Evolutionary conservation across 2,797 vertebrate species (phyloP).

Genomic region (Centropyge bicolor): DNA sequence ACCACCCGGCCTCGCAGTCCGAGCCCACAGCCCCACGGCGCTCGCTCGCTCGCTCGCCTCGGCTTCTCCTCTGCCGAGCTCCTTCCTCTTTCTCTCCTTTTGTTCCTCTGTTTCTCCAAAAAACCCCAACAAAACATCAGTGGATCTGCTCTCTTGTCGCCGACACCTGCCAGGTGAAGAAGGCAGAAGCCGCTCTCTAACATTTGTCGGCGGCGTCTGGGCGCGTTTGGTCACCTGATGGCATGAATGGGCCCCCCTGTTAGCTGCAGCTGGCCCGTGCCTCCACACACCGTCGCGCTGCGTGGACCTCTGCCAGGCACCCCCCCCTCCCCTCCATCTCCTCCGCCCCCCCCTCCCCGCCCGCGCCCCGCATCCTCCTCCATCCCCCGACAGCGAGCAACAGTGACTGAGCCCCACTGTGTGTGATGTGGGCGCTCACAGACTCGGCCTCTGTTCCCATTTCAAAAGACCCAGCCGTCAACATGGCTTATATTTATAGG

Average conservation of each 20-base stretch:
- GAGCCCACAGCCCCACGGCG: slow-evolving; percentile 49
- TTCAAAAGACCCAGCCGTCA: slow-evolving; percentile 65
- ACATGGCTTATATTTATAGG: slow-evolving; percentile 66
- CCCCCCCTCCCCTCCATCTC: slow-evolving; percentile 58
- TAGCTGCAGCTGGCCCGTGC: slow-evolving; percentile 80
- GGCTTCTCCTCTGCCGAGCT: slow-evolving; percentile 1
- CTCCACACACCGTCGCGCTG: slow-evolving; percentile 53
- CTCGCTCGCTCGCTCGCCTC: no score
- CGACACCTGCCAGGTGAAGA: slow-evolving; percentile 69
- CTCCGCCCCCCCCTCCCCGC: slow-evolving; percentile 27
- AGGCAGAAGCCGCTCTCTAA: slow-evolving; percentile 39
- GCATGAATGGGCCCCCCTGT: slow-evolving; percentile 83
- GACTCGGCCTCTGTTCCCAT: slow-evolving; percentile 68
- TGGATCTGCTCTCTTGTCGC: background rate
- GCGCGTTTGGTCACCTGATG: slow-evolving; percentile 79
- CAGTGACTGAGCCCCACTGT: slow-evolving; percentile 73
- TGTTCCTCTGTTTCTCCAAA: background rate
- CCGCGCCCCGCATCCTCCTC: slow-evolving; percentile 46
- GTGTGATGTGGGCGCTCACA: slow-evolving; percentile 67
- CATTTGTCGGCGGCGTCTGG: slow-evolving; percentile 47
- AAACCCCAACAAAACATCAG: background rate
- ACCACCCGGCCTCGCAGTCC: slow-evolving; percentile 70
- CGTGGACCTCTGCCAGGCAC: slow-evolving; percentile 76
- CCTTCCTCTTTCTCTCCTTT: background rate
- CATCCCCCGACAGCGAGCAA: slow-evolving; percentile 44